phyloP scores from a whole-genome alignment of 1,140 invertebrate species.

The Drosophila teissieri region DNA sequence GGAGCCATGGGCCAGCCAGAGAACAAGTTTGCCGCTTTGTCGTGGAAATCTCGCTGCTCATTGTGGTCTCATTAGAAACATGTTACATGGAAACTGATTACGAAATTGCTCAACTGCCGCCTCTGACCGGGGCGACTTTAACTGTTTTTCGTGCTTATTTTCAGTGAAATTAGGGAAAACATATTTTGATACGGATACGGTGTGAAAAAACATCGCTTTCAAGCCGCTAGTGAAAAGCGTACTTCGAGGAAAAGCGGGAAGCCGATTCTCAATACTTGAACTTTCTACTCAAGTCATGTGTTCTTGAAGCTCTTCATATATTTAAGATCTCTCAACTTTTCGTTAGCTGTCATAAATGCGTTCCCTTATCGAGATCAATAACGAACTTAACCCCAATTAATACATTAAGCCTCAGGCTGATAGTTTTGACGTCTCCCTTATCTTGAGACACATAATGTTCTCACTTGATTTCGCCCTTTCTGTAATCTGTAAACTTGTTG shows the following conservation, averaged over 20 bases:
- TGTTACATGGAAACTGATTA: slow-evolving; percentile 77
- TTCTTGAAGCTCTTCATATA: background rate
- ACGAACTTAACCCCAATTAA: slow-evolving; percentile 35
- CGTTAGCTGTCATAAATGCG: background rate
- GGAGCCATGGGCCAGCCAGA: slow-evolving; percentile 19
- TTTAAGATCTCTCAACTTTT: background rate
- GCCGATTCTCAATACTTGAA: background rate
- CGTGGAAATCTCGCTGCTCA: slow-evolving; percentile 30
- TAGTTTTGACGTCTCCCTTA: slow-evolving; percentile 8
- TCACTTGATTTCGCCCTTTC: background rate
- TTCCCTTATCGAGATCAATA: background rate
- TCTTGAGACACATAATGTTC: slow-evolving; percentile 6
- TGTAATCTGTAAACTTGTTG: slow-evolving; percentile 7
- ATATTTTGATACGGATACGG: slow-evolving; percentile 4
- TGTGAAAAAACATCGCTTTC: slow-evolving; percentile 9
- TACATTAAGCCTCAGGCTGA: background rate
- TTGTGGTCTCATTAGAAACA: slow-evolving; percentile 76
- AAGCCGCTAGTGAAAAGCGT: background rate
- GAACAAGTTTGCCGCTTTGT: slow-evolving; percentile 66
- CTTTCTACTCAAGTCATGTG: slow-evolving; percentile 10
- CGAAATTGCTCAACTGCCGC: slow-evolving; percentile 51
- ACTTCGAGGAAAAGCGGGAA: background rate
- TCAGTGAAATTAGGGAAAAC: slow-evolving; percentile 54
- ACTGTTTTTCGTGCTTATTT: slow-evolving; percentile 71
- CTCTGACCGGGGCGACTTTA: slow-evolving; percentile 37